Evolutionary conservation across 92 coral and sea anemone species (phyloP).

Genomic region (Actinostola sp.): DNA sequence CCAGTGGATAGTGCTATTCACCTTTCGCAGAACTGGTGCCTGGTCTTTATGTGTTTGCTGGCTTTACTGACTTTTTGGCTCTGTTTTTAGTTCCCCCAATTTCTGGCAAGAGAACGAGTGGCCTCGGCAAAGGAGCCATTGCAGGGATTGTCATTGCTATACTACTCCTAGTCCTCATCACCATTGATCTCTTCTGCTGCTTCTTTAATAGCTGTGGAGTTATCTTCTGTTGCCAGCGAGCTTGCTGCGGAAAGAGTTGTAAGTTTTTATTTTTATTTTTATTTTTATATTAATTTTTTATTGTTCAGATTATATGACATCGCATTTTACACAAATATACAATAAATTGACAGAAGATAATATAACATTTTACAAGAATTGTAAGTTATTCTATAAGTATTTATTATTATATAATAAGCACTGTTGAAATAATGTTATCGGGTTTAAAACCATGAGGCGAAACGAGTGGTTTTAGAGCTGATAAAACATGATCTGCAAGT

Average conservation of each 20-base stretch:
- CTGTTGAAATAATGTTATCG: no score
- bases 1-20: no score
- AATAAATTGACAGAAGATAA: not conserved
- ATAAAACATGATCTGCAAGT: no score
- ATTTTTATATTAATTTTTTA: no score
- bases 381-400: no score
- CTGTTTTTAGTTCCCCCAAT: slow-evolving; percentile 24
- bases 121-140: slow-evolving; percentile 81
- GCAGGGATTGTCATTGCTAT: slow-evolving; percentile 93
- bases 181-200: slow-evolving; percentile 93
- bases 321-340: not conserved
- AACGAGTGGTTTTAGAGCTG: no score
- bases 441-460: no score
- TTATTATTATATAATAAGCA: no score
- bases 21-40: no score
- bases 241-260: slow-evolving; percentile 57
- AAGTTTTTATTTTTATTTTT: not conserved
- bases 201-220: slow-evolving; percentile 94
- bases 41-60: no score
- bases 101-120: slow-evolving; percentile 53
- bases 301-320: not conserved
- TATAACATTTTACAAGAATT: no score
- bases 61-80: not conserved
- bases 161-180: slow-evolving; percentile 83
- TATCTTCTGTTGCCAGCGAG: slow-evolving; percentile 74